Evolutionary conservation across 2,797 vertebrate species (phyloP), one percentile per base, ranked within the genome.

Genomic region (Gorsachius magnificus): DNA sequence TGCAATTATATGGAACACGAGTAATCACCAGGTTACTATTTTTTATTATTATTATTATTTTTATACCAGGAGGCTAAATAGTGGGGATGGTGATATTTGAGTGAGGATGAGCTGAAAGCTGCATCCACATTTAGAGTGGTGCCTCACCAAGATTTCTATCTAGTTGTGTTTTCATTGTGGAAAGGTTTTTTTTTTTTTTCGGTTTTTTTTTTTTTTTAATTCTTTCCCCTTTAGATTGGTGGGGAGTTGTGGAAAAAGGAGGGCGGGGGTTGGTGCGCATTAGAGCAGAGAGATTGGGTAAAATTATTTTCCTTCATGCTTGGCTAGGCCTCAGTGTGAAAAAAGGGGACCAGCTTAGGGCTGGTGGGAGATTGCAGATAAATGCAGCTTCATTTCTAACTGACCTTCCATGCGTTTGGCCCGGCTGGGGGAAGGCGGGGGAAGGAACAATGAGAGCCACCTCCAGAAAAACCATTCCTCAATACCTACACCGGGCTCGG

Each of bases 231-330:
- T 93, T 90, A 50, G 36, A 57, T 94, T 84, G 90, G 90, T 90
- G 78, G 77, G 85, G 93, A 94, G 79, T 95, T 80, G 76, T 17
- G 35, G 95, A 60, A 82, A 93, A 96, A 83, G 80, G 80, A 89
- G 57, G 89, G 69, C 3, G 48, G 89, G 96, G 94, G 96, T 80
- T 95, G 95, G 94, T 97, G 98, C 13, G 98, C 97, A 90, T 97
- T 91, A 96, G 97, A 98, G 98, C 98, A 98, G 97, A 97, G 98
- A 98, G 98, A 99, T 99, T 98, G 99, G 98, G 98, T 98, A 99
- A 99, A 99, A 99, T 99, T 99, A 99, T 99, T 99, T 99, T 99
- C 98, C 98, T 99, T 99, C 99, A 99, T 99, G 99, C 99, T 98
- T 98, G 98, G 98, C 98, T 99, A 99, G 98, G 98, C 98, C 98